These are phyloP conservation scores for Lochmaea crataegi DNA, from an alignment of 2,888 invertebrate genomes.

Conservation along the genomic window DNA sequence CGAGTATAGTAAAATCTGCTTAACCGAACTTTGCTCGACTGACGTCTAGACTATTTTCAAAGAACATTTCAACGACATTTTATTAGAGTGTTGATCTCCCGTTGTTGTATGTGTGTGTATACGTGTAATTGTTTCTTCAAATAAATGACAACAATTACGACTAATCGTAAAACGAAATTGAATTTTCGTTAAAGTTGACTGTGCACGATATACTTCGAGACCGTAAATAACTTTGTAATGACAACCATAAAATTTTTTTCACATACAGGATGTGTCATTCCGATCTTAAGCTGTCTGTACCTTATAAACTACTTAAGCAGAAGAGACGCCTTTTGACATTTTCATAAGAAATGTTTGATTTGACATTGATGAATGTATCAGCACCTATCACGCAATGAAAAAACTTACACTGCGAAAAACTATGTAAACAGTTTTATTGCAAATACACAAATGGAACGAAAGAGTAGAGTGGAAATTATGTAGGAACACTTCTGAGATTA, in stretches of 20 bases:
- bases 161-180: conserved; percentile 8
- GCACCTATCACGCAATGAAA: too few species aligned
- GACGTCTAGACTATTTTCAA: conserved; percentile 11
- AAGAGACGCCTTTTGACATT: too few species aligned
- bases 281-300: too few species aligned
- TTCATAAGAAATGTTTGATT: too few species aligned
- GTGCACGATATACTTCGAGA: conserved; percentile 1
- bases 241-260: neutral
- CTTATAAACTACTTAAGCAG: too few species aligned
- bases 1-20: neutral
- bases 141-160: conserved; percentile 8
- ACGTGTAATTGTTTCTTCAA: conserved; percentile 10
- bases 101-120: neutral
- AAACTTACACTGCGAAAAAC: too few species aligned
- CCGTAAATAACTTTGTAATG: conserved; percentile 3
- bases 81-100: conserved; percentile 10
- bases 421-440: too few species aligned
- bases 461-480: too few species aligned
- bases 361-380: too few species aligned
- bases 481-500: too few species aligned
- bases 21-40: neutral
- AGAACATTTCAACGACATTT: conserved; percentile 7
- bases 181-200: conserved; percentile 7
- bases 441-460: too few species aligned
- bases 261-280: too few species aligned